Evolutionary conservation across 1,140 invertebrate species (phyloP), one percentile per base, ranked within the genome.

Genomic region (Habropoda laboriosa): DNA sequence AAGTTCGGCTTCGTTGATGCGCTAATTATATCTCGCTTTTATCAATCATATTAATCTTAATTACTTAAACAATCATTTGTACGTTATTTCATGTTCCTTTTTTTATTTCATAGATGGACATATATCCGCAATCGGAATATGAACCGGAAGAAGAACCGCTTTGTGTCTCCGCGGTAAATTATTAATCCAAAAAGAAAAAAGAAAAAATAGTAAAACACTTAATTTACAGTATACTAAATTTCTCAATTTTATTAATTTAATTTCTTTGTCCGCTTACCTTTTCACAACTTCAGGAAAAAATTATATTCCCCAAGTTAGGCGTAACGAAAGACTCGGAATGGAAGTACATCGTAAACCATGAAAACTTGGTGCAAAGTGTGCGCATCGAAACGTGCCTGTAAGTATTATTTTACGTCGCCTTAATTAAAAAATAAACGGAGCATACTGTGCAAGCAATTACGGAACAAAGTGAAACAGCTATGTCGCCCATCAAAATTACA

Each of bases 271-370:
- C 1, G 55, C 3, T n/a, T n/a, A 0, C 13, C n/a, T 16, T 21
- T 51, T 21, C 6, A 40, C 71, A 66, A 3, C 83, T 86, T 21
- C 13, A 93, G 92, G 90, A 91, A 83, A 67, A 87, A 76, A 73
- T 93, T 13, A 88, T 93, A 42, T 94, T 89, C 75, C 94, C 94
- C 2, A 93, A 91, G 86, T 87, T 83, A 13, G 94, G 91, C 1
- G 73, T 90, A 76, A 94, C 90, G 64, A 90, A 92, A 71, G 85
- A 91, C 7, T 87, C 90, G 5, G 92, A 94, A 55, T 94, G 94
- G 94, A 92, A 94, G 47, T 94, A 92, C 66, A 91, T 95, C 21
- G 91, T 95, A 13, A 95, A 95, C 84, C 91, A 94, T 35, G 89
- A 89, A 3, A 90, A 93, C n/a, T 94, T 93, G 72, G 89, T 90